phyloP scores from a whole-genome alignment of 2,888 invertebrate species.

The Iphiclides podalirius region DNA sequence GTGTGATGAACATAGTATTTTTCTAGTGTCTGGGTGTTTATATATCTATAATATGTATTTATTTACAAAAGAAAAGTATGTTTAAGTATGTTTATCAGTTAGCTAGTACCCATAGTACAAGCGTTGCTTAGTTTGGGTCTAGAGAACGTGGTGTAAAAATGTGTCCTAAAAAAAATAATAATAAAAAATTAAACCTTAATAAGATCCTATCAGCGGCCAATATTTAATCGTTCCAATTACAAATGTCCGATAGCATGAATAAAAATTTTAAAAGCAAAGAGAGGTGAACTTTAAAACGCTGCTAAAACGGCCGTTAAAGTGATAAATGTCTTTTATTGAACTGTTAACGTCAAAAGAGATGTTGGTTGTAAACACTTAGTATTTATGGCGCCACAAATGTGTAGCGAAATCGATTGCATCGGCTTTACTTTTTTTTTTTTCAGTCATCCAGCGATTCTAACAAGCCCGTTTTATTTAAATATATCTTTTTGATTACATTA shows the following conservation, averaged over 20 bases:
- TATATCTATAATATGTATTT: too few relatives aligned
- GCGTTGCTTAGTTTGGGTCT: too few relatives aligned
- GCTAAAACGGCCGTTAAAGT: constrained; percentile 49
- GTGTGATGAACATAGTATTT: too few relatives aligned
- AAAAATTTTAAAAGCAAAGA: constrained; percentile 18
- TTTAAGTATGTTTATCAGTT: too few relatives aligned
- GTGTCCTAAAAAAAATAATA: too few relatives aligned
- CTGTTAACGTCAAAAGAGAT: constrained; percentile 62
- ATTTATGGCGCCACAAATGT: constrained; percentile 53
- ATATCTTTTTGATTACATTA: background rate
- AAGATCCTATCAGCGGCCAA: background rate
- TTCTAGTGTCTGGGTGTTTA: too few relatives aligned
- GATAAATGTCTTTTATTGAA: constrained; percentile 60
- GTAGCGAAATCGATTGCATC: constrained; percentile 32
- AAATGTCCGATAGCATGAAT: constrained; percentile 7
- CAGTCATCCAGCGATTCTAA: constrained; percentile 9
- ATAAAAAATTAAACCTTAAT: too few relatives aligned
- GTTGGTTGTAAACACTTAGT: constrained; percentile 62
- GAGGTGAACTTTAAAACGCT: constrained; percentile 25
- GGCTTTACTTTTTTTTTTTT: constrained; percentile 26
- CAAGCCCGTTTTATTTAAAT: constrained; percentile 8
- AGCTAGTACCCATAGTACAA: too few relatives aligned
- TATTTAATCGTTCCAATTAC: constrained; percentile 9
- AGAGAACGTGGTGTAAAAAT: too few relatives aligned
- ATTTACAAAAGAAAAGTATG: too few relatives aligned